Evolutionary conservation across 92 coral and sea anemone genomes (phyloP).

Genomic region (Parazoanthus atlanticus): DNA sequence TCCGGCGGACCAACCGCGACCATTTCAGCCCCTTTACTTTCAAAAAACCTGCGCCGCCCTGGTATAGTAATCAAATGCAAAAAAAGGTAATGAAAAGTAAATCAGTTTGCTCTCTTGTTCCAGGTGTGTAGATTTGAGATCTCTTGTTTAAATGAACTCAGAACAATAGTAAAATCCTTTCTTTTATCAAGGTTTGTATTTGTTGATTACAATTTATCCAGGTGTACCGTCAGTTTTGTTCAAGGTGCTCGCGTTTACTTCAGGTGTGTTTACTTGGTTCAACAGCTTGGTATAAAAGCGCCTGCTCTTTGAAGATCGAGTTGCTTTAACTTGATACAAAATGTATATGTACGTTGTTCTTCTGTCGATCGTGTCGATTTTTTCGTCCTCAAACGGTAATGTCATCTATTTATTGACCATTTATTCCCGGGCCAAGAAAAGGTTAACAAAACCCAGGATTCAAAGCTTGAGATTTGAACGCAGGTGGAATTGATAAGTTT

Average conservation of each 20-base stretch:
- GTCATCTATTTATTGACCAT: too few species aligned
- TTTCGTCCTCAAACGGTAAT: conserved; percentile 5
- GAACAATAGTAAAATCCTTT: background rate
- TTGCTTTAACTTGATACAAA: background rate
- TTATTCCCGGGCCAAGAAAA: background rate
- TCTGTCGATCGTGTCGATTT: conserved; percentile 10
- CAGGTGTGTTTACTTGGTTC: background rate
- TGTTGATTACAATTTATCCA: background rate
- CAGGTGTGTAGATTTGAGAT: background rate
- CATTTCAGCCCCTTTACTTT: background rate
- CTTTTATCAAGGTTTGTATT: background rate
- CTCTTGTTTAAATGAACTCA: background rate
- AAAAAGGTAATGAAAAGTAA: too few species aligned
- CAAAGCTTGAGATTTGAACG: background rate
- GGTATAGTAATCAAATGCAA: background rate
- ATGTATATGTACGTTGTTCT: conserved; percentile 1
- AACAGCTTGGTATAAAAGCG: background rate
- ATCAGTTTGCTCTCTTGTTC: background rate
- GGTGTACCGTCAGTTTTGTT: background rate
- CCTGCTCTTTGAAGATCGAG: background rate
- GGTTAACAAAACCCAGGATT: background rate
- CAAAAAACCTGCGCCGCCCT: background rate
- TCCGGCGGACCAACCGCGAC: background rate
- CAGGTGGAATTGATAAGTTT: background rate
- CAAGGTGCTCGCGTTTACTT: background rate